phyloP scores from a whole-genome alignment of 2,888 invertebrate genomes.

The Drosophila greeni region DNA sequence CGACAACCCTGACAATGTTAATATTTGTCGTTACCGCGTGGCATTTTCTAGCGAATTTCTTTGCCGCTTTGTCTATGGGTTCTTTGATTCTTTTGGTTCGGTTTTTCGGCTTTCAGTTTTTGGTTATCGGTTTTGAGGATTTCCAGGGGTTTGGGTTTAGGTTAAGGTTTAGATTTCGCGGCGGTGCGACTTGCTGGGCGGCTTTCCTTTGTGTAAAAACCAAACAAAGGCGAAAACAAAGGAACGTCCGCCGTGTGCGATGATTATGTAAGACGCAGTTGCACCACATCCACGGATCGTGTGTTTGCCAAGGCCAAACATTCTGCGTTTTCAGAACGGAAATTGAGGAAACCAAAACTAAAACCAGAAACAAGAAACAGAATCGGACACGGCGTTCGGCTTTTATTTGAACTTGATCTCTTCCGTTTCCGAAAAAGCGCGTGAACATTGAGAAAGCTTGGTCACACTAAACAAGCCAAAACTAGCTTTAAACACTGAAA shows the following conservation, averaged over 20 bases:
- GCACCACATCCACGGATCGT: conserved; percentile 28
- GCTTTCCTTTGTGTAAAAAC: conserved; percentile 36
- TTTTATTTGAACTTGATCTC: conserved; percentile 32
- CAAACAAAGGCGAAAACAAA: conserved; percentile 46
- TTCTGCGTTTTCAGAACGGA: conserved; percentile 21
- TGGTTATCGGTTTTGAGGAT: conserved; percentile 8
- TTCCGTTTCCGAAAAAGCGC: conserved; percentile 64
- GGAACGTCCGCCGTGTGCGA: conserved; percentile 35
- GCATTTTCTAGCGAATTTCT: conserved; percentile 67
- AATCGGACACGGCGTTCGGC: background rate
- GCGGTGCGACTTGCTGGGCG: conserved; percentile 14
- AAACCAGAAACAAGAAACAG: background rate
- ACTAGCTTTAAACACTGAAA: background rate
- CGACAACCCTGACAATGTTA: conserved; percentile 55
- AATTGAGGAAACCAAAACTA: conserved; percentile 8
- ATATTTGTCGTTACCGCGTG: conserved; percentile 70
- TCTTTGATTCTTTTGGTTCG: background rate
- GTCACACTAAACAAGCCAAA: background rate
- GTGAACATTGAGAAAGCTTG: background rate
- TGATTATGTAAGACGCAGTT: conserved; percentile 59
- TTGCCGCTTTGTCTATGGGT: conserved; percentile 28
- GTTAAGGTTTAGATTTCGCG: conserved; percentile 9
- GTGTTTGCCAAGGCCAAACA: conserved; percentile 37
- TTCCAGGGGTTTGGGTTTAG: conserved; percentile 1
- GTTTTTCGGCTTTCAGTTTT: conserved; percentile 11